phyloP scores from a whole-genome alignment of 2,797 vertebrate genomes.

The Halcyon chelicuti region DNA sequence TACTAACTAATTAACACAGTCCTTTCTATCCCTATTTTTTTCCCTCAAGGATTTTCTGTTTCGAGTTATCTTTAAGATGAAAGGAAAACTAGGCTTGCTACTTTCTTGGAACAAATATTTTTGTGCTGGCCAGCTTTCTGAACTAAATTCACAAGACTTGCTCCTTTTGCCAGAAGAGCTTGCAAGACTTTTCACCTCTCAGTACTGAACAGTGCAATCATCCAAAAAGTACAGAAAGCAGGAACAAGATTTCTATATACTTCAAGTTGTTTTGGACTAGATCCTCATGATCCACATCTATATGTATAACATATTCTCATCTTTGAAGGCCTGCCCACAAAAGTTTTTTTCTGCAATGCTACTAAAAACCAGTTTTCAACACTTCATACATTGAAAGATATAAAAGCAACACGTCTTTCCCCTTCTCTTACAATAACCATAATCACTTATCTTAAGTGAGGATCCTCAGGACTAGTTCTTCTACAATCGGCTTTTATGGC shows the following conservation, averaged over 20 bases:
- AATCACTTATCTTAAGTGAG: neutral
- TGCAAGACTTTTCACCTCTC: neutral
- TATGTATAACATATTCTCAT: neutral
- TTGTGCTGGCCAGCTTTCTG: neutral
- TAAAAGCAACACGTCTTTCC: neutral
- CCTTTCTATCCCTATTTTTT: neutral
- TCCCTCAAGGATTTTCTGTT: neutral
- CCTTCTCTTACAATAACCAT: neutral
- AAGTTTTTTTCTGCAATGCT: neutral
- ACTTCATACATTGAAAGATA: neutral
- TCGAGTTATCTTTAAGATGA: neutral
- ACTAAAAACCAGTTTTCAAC: neutral
- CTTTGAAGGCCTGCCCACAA: neutral
- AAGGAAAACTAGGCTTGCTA: neutral
- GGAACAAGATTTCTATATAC: neutral
- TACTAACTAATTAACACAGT: neutral
- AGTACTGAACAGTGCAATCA: neutral
- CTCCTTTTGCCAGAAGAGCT: neutral
- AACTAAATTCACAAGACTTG: neutral
- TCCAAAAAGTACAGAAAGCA: neutral
- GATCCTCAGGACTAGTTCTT: neutral
- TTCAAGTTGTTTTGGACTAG: neutral
- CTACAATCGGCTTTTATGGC: neutral
- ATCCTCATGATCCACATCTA: neutral
- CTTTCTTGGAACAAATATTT: slow-evolving; percentile 3